Base-by-base conservation (phyloP, 1,140 invertebrate genomes). In the Bombus sibiricus region DNA sequence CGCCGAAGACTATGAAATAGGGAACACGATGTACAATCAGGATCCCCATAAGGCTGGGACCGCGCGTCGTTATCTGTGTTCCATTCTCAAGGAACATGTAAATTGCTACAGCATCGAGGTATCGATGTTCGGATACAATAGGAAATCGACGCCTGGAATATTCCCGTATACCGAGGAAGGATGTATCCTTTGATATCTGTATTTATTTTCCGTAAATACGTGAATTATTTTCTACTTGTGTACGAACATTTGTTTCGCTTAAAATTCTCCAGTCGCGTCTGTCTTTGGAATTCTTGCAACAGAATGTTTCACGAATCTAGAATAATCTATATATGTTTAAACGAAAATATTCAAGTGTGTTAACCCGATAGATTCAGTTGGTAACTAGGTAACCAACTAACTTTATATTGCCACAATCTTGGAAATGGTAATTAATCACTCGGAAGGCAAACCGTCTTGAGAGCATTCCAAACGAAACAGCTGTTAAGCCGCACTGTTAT, bases 1-100 rank as follows among this genome's bases (percentile, higher is more conserved):
- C 92, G 97, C 98, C 18, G 97, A 98, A 86, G 98, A 99, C 92
- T 99, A 98, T 93, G 97, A 97, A 43, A 88, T 96, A 25, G 96
- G 96, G 66, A 98, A 98, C 93, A 98, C 98, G 32, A 97, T 98
- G 96, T 99, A 98, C 94, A 99, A 99, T 95, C 96, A 97, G 62
- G 98, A 99, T 95, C 96, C 97, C 3, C 96, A 97, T 43, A 99
- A 99, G 95, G 96, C 96, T 34, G 98, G 98, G n/a, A 98, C 98
- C 43, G 97, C 98, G 0, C 95, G 98, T 92, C 96, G 98, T 96
- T 98, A 96, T 92, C 95, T 97, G 25, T 97, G 96, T 90, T 96
- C 96, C 34, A 92, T 96, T 66, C 94, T 98, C 77, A 97, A 96
- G 90, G 97, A 98, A 86, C 97, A 96, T 59, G 97, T 98, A 3